Conservation (phyloP, 2,888 invertebrate species). For the Lumbricus terrestris region DNA sequence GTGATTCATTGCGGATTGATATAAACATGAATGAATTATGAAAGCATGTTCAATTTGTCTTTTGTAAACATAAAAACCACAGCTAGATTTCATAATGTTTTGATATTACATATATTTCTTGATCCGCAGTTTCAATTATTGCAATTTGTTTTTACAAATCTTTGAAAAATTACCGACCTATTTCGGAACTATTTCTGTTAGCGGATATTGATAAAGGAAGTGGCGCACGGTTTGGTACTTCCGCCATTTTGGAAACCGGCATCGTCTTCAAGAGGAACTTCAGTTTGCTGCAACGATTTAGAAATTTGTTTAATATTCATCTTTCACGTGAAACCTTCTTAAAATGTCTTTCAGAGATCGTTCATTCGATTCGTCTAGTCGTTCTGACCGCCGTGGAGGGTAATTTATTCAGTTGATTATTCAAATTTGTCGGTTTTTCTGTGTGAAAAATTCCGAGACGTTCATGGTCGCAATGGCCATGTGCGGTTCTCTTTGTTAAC, state of each 20-base stretch:
- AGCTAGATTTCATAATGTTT: not conserved
- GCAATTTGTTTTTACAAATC: not conserved
- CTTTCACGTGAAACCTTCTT: not conserved
- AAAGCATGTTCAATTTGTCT: not conserved
- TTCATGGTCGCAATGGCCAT: not conserved
- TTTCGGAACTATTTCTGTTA: not conserved
- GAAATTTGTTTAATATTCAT: not conserved
- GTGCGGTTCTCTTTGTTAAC: not conserved
- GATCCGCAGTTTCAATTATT: not conserved
- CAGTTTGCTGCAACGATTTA: not conserved
- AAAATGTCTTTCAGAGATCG: conserved; percentile 25
- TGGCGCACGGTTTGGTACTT: not conserved
- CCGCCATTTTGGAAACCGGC: not conserved
- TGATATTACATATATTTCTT: not conserved
- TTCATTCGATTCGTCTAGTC: conserved; percentile 13
- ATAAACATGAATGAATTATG: not conserved
- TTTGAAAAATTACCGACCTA: not conserved
- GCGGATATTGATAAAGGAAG: not conserved
- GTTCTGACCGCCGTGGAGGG: conserved; percentile 24
- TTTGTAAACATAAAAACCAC: not conserved
- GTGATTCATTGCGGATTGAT: not conserved
- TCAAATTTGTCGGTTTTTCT: not conserved
- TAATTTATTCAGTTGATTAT: not conserved
- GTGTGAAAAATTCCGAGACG: not conserved
- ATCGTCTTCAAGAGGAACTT: not conserved